Conservation (phyloP, 37 sponge, comb jelly and placozoan species). For the Chondrosia reniformis region DNA sequence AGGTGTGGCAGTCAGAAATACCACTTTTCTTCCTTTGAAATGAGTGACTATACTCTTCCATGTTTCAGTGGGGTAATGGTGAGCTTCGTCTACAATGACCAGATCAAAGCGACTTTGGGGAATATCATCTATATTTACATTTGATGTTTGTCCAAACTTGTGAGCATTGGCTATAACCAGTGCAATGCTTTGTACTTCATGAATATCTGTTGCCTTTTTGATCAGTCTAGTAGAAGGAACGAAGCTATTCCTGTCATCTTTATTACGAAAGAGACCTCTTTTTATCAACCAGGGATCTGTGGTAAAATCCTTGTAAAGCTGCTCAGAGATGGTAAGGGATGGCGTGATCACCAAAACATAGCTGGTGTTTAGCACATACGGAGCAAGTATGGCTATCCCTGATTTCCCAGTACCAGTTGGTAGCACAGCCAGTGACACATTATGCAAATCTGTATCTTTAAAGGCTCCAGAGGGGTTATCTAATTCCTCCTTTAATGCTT, state of each 20-base stretch:
- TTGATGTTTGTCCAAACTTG: neutral
- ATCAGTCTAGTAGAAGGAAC: neutral
- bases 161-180: slow-evolving; percentile 12
- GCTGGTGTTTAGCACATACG: neutral
- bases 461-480: neutral
- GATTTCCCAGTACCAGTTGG: slow-evolving; percentile 35
- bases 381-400: slow-evolving; percentile 26
- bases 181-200: neutral
- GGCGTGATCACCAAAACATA: slow-evolving; percentile 30
- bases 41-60: slow-evolving; percentile 13
- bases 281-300: neutral
- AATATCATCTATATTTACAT: neutral
- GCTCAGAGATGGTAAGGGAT: slow-evolving; percentile 19
- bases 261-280: neutral
- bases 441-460: neutral
- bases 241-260: neutral
- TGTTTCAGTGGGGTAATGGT: slow-evolving; percentile 31
- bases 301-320: neutral
- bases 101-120: neutral
- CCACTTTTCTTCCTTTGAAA: neutral
- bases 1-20: slow-evolving; percentile 23
- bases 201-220: neutral
- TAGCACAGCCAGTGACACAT: slow-evolving; percentile 15
- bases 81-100: slow-evolving; percentile 38
- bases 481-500: neutral